These are phyloP conservation scores for Pedicia rivosa DNA, from an alignment of 2,888 invertebrate species.

Conservation along the genomic window DNA sequence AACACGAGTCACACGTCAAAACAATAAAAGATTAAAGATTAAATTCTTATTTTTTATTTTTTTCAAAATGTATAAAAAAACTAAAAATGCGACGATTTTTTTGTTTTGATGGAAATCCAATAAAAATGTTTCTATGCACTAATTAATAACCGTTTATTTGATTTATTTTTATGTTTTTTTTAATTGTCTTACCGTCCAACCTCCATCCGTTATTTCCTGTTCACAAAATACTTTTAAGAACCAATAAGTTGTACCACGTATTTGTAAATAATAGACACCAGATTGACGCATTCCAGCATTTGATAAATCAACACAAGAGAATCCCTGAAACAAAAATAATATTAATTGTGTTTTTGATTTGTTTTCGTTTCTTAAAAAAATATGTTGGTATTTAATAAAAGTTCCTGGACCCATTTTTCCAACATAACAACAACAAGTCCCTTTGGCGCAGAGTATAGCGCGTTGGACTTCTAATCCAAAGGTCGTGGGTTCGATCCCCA, in stretches of 20 bases:
- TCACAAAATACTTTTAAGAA: constrained; percentile 84
- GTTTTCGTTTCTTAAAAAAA: too few relatives aligned
- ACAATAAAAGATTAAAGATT: too few relatives aligned
- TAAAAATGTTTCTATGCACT: constrained; percentile 76
- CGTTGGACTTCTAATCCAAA: constrained; percentile 84
- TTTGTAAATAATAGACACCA: constrained; percentile 79
- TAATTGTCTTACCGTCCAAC: constrained; percentile 67
- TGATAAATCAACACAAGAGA: constrained; percentile 71
- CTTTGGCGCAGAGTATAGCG: constrained; percentile 80
- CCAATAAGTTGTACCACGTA: constrained; percentile 84
- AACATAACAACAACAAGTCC: too few relatives aligned
- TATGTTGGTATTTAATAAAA: too few relatives aligned
- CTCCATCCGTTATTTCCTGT: constrained; percentile 75
- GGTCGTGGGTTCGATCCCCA: constrained; percentile 79
- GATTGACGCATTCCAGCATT: constrained; percentile 77
- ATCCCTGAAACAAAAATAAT: constrained; percentile 46
- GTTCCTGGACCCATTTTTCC: too few relatives aligned
- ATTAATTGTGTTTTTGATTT: background rate
- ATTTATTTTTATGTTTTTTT: constrained; percentile 47
- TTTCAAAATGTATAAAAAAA: too few relatives aligned
- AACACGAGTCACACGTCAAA: too few relatives aligned
- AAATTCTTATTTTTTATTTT: too few relatives aligned
- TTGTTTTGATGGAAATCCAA: constrained; percentile 82
- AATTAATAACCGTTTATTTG: constrained; percentile 80
- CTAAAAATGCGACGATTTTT: too few relatives aligned